These are phyloP conservation scores for Hippocampus zosterae DNA, from an alignment of 2,113 vertebrate species.

Conservation along the genomic window DNA sequence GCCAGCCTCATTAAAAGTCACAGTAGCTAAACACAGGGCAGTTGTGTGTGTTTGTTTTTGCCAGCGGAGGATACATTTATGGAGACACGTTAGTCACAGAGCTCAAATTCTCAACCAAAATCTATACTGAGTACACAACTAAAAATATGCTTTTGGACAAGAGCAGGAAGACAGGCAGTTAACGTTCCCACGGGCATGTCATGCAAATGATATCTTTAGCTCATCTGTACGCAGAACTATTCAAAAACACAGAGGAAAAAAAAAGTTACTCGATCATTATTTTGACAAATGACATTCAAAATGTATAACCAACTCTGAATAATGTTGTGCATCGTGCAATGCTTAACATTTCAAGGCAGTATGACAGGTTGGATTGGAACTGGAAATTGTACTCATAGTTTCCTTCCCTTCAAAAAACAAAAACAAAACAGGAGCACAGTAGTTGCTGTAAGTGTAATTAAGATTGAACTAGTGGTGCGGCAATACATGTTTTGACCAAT, in stretches of 20 bases:
- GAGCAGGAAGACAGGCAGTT: background rate
- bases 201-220: background rate
- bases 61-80: background rate
- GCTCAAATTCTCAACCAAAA: background rate
- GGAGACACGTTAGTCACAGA: background rate
- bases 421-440: too few relatives aligned
- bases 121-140: background rate
- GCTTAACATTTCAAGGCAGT: too few relatives aligned
- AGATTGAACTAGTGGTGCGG: too few relatives aligned
- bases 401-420: too few relatives aligned
- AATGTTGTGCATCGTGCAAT: too few relatives aligned
- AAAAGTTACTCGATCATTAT: background rate
- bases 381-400: too few relatives aligned
- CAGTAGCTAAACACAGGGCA: background rate
- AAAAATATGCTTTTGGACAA: background rate
- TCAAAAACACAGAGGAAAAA: background rate
- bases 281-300: background rate
- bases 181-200: background rate
- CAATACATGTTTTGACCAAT: too few relatives aligned
- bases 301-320: background rate
- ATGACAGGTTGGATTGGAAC: too few relatives aligned
- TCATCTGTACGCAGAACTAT: background rate
- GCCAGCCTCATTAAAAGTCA: conserved; percentile 1
- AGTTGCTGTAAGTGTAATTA: too few relatives aligned
- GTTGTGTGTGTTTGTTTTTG: background rate